Conservation (phyloP, 1,140 invertebrate species). For the Halyomorpha halys region DNA sequence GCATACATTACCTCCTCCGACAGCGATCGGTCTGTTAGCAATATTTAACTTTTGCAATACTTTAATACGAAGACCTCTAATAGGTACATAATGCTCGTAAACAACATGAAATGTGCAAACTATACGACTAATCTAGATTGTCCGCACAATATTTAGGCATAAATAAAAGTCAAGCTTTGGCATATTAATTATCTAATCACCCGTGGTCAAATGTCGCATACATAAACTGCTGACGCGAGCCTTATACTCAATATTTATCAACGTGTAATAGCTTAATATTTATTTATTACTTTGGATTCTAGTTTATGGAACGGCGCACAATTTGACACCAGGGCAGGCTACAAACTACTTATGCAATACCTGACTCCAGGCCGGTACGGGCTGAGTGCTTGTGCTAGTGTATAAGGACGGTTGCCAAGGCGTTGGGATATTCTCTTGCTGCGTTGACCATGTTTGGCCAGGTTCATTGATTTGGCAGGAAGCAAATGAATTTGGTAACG, state of each 20-base stretch:
- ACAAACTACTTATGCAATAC: slow-evolving; percentile 31
- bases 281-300: too few relatives aligned
- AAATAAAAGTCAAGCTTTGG: neutral
- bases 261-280: too few relatives aligned
- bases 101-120: too few relatives aligned
- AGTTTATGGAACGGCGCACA: neutral
- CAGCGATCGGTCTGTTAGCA: too few relatives aligned
- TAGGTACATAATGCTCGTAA: too few relatives aligned
- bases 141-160: too few relatives aligned
- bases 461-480: slow-evolving; percentile 32
- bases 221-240: neutral
- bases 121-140: too few relatives aligned
- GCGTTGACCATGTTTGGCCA: slow-evolving; percentile 22
- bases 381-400: slow-evolving; percentile 28
- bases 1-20: too few relatives aligned
- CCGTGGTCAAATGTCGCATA: neutral
- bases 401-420: slow-evolving; percentile 31
- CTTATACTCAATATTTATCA: too few relatives aligned
- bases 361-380: slow-evolving; percentile 31
- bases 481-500: slow-evolving; percentile 31
- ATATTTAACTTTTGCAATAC: too few relatives aligned
- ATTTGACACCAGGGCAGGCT: neutral
- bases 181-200: neutral
- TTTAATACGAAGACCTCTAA: too few relatives aligned
- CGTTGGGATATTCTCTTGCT: slow-evolving; percentile 15